Evolutionary conservation across 2,888 invertebrate genomes (phyloP).

Genomic region (Drosophila gaucha): DNA sequence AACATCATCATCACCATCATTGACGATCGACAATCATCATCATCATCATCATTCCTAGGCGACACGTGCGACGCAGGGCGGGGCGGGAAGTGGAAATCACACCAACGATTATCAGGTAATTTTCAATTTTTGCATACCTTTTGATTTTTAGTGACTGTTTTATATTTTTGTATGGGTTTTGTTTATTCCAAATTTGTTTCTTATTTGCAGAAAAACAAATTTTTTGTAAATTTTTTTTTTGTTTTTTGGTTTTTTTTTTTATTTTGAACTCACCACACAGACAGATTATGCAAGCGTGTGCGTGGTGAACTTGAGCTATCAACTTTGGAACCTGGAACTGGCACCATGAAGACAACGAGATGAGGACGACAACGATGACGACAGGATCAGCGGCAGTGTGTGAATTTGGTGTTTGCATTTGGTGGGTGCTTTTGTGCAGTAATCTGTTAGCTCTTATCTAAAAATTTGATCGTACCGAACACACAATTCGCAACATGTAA

Average conservation of each 20-base stretch:
- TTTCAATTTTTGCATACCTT: conserved; percentile 69
- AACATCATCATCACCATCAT: conserved; percentile 41
- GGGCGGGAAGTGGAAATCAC: conserved; percentile 80
- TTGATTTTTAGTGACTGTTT: conserved; percentile 54
- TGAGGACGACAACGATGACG: conserved; percentile 50
- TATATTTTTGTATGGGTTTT: conserved; percentile 27
- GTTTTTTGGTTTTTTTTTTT: conserved; percentile 38
- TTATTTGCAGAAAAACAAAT: conserved; percentile 73
- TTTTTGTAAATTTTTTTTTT: conserved; percentile 54
- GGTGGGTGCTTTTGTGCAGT: conserved; percentile 71
- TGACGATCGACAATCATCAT: conserved; percentile 46
- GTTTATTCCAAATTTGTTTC: conserved; percentile 75
- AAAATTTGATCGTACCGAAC: conserved; percentile 39
- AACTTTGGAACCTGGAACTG: conserved; percentile 57
- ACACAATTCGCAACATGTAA: conserved; percentile 37
- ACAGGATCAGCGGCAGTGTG: conserved; percentile 48
- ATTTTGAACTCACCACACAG: conserved; percentile 77
- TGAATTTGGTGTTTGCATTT: conserved; percentile 53
- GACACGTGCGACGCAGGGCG: conserved; percentile 58
- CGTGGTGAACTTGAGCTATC: conserved; percentile 69
- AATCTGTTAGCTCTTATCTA: conserved; percentile 69
- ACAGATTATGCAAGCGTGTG: conserved; percentile 72
- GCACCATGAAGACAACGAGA: conserved; percentile 55
- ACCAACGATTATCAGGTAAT: conserved; percentile 79
- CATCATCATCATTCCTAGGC: conserved; percentile 64